Conservation (phyloP, 1,140 invertebrate genomes). For the Papilio machaon region DNA sequence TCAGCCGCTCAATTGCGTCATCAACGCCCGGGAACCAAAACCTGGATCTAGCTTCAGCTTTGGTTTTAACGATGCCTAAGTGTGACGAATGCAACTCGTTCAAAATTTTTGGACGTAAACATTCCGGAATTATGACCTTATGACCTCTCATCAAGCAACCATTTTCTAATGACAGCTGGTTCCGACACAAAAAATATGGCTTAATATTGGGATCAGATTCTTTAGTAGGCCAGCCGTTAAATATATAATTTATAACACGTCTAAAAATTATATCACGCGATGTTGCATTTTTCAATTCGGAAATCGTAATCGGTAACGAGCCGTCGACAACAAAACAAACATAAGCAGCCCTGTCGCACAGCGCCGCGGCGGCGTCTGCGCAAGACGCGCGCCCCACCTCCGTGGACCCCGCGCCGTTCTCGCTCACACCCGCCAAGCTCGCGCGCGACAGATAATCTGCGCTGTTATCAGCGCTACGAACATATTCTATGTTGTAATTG, state of each 20-base stretch:
- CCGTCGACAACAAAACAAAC: too few species aligned
- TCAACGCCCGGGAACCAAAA: too few species aligned
- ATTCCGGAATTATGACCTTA: constrained; percentile 42
- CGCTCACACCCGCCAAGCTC: neutral
- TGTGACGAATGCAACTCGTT: constrained; percentile 46
- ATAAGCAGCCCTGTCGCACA: too few species aligned
- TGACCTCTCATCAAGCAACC: constrained; percentile 44
- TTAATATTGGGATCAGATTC: constrained; percentile 25
- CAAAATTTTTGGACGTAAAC: constrained; percentile 23
- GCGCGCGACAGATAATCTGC: constrained; percentile 51
- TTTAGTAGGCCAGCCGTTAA: constrained; percentile 45
- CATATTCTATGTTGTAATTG: constrained; percentile 49
- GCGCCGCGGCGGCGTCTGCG: too few species aligned
- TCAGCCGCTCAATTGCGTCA: too few species aligned
- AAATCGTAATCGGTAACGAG: neutral
- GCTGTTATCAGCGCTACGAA: constrained; percentile 46
- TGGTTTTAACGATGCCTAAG: too few species aligned
- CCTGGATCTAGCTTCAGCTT: too few species aligned
- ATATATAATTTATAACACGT: constrained; percentile 38
- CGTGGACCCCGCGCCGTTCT: constrained; percentile 1
- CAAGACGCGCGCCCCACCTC: too few species aligned
- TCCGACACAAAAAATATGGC: constrained; percentile 42
- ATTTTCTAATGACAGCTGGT: constrained; percentile 41
- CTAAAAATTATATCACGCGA: constrained; percentile 24
- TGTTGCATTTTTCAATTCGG: constrained; percentile 39